Percentiles rank a stretch among this genome's conserved stretches.
These are phyloP conservation scores for Chymomyza caudatula DNA, from an alignment of 2,888 invertebrate species.

Conservation along the genomic window DNA sequence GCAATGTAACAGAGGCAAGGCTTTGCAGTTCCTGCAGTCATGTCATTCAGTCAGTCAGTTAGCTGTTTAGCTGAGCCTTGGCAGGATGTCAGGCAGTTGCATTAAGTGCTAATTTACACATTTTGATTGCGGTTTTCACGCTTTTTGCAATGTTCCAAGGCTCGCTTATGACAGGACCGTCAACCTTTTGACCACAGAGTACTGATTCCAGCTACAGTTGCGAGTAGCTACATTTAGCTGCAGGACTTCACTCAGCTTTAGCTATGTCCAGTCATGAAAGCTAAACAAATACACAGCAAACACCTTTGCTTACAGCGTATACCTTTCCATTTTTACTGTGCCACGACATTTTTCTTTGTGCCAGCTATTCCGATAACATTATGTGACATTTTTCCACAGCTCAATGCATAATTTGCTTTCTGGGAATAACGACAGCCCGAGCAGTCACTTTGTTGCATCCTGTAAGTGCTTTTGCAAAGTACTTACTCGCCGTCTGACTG, in stretches of 20 bases:
- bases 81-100: slow-evolving; percentile 38
- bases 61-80: neutral
- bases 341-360: neutral
- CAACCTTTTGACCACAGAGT: neutral
- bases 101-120: slow-evolving; percentile 68
- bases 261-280: too few relatives aligned
- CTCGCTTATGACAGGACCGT: neutral
- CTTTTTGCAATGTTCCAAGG: slow-evolving; percentile 4
- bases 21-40: neutral
- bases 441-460: neutral
- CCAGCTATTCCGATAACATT: slow-evolving; percentile 53
- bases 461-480: slow-evolving; percentile 52
- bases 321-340: slow-evolving; percentile 10
- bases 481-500: slow-evolving; percentile 50
- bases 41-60: neutral
- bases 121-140: slow-evolving; percentile 64
- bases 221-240: too few relatives aligned
- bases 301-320: slow-evolving; percentile 32
- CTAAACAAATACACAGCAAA: slow-evolving; percentile 23
- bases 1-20: neutral
- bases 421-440: slow-evolving; percentile 52
- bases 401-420: slow-evolving; percentile 71
- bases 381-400: slow-evolving; percentile 67
- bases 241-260: too few relatives aligned
- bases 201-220: slow-evolving; percentile 1